A percentile compares a stretch with the other conserved stretches of the same genome.
These are phyloP conservation scores for Distichodus sexfasciatus DNA, from an alignment of 2,797 vertebrate genomes.

Conservation along the genomic window DNA sequence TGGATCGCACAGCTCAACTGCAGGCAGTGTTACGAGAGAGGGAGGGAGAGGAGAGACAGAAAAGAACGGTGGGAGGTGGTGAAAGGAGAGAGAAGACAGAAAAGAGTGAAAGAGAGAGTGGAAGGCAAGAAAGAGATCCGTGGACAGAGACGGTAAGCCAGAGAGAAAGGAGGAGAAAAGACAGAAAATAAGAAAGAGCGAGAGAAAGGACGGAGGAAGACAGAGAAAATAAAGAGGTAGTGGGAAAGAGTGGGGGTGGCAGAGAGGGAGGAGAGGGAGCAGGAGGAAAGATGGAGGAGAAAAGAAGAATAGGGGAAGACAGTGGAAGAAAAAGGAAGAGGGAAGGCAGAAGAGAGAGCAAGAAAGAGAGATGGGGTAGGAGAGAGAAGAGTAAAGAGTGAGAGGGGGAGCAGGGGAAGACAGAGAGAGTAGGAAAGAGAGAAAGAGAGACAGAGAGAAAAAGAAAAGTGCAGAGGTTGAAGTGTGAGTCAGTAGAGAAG, in stretches of 20 bases:
- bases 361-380: slow-evolving; percentile 10
- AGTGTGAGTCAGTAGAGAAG: no score
- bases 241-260: not conserved
- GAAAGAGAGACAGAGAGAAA: not conserved
- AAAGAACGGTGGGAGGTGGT: no score
- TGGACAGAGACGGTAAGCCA: no score
- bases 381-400: not conserved
- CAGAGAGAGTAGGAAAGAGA: not conserved
- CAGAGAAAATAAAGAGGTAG: not conserved
- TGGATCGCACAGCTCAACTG: no score
- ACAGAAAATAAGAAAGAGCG: no score
- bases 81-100: no score
- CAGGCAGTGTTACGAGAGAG: no score
- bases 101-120: no score
- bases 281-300: not conserved
- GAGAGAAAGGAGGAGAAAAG: no score
- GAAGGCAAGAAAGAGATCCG: no score
- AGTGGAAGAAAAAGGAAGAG: slow-evolving; percentile 11
- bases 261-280: not conserved
- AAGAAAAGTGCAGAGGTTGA: not conserved
- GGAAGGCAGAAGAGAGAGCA: not conserved
- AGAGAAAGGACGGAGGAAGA: no score
- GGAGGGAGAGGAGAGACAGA: no score
- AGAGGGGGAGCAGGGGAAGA: not conserved
- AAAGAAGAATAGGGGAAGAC: not conserved